Evolutionary conservation across 2,888 invertebrate genomes (phyloP).

Genomic region (Boloria euphrosyne): DNA sequence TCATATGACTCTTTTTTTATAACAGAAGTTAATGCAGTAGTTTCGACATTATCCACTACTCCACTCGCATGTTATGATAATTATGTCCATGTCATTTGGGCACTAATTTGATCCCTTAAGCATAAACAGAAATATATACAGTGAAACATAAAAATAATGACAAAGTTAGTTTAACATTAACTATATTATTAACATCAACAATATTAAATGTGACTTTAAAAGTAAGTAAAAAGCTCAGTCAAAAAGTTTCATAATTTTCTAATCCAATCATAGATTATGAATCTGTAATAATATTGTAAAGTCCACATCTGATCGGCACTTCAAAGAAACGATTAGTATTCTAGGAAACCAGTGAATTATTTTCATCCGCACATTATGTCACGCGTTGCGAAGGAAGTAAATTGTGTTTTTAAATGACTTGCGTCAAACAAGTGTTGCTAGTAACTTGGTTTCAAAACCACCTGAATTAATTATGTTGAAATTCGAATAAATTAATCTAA

Average conservation of each 20-base stretch:
- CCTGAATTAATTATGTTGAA: constrained; percentile 9
- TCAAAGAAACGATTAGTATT: constrained; percentile 28
- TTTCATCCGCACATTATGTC: constrained; percentile 26
- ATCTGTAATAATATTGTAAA: not conserved
- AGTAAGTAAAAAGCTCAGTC: not conserved
- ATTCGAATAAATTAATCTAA: constrained; percentile 6
- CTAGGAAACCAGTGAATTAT: constrained; percentile 17
- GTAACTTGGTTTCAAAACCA: constrained; percentile 10
- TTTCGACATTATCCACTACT: no score
- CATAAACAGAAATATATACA: no score
- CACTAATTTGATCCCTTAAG: no score
- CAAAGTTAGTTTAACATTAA: no score
- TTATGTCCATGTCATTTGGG: no score
- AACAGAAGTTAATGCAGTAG: no score
- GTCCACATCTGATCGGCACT: constrained; percentile 1
- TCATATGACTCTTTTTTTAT: no score
- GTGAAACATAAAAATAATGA: no score
- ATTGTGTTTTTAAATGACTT: constrained; percentile 24
- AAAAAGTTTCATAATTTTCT: not conserved
- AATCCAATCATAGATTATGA: no score
- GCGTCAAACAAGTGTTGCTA: constrained; percentile 13
- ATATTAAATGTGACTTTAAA: no score
- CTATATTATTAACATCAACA: no score
- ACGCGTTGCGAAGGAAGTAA: constrained; percentile 26
- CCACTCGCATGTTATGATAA: no score